Conservation (phyloP, 2,888 invertebrate species). For the Dione juno region DNA sequence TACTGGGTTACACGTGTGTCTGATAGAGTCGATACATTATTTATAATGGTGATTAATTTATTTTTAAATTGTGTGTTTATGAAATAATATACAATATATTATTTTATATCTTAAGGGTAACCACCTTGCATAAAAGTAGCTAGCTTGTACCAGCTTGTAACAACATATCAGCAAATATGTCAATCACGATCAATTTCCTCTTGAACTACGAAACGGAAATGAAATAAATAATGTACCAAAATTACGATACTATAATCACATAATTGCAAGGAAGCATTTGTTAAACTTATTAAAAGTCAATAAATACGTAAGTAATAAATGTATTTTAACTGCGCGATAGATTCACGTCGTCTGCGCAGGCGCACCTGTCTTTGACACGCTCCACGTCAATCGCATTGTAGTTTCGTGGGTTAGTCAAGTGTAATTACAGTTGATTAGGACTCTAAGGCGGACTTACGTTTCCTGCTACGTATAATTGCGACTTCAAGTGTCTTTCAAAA, state of each 20-base stretch:
- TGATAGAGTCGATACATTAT: not conserved
- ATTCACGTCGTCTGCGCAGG: not conserved
- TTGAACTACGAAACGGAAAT: not conserved
- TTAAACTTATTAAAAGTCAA: not conserved
- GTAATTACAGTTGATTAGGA: conserved; percentile 17
- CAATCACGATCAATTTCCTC: not conserved
- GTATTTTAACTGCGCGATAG: not conserved
- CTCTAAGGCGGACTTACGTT: conserved; percentile 13
- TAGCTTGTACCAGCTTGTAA: not conserved
- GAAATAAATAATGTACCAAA: not conserved
- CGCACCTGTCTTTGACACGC: conserved; percentile 22
- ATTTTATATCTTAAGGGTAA: too few species aligned
- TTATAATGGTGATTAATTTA: not conserved
- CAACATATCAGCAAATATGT: not conserved
- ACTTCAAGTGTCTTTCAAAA: not conserved
- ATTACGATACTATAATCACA: conserved; percentile 5
- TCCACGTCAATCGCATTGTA: conserved; percentile 24
- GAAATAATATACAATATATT: too few species aligned
- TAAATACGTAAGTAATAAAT: not conserved
- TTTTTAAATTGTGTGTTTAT: too few species aligned
- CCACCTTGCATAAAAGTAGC: too few species aligned
- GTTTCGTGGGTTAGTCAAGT: conserved; percentile 14
- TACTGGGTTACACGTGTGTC: not conserved
- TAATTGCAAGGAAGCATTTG: conserved; percentile 4
- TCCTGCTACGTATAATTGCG: conserved; percentile 15